A percentile compares a stretch with the other conserved stretches of the same genome.
These are phyloP conservation scores for Nyctibius grandis DNA, from an alignment of 2,797 vertebrate species.

Conservation along the genomic window DNA sequence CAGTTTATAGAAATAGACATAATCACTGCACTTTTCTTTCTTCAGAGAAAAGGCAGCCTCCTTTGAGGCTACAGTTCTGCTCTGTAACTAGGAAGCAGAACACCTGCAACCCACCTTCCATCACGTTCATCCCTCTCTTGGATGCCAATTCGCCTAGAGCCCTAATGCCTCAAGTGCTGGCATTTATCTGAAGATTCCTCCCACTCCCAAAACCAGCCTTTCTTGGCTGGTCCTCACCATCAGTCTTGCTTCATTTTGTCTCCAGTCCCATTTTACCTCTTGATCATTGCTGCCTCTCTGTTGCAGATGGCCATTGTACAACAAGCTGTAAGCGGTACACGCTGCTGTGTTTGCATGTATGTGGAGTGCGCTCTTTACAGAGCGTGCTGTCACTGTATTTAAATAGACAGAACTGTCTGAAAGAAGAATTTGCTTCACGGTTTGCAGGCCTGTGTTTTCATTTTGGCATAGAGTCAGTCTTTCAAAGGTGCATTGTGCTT, in stretches of 20 bases:
- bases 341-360: fast-evolving
- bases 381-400: not conserved
- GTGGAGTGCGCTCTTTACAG: fast-evolving
- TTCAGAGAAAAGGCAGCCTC: conserved; percentile 24
- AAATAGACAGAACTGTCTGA: not conserved
- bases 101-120: conserved; percentile 10
- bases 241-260: not conserved
- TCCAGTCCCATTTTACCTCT: not conserved
- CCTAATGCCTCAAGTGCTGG: not conserved
- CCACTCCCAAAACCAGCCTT: not conserved
- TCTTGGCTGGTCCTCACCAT: not conserved
- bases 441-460: not conserved
- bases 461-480: not conserved
- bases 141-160: not conserved
- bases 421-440: not conserved
- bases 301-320: not conserved
- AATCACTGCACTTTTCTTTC: conserved; percentile 27
- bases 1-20: conserved; percentile 52
- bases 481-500: not conserved
- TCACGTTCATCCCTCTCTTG: not conserved
- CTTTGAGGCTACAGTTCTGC: conserved; percentile 15
- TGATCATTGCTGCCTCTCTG: not conserved
- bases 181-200: not conserved
- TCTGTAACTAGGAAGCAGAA: not conserved
- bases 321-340: not conserved